Percentiles rank a stretch among this genome's conserved stretches.
Conservation (phyloP, 2,888 invertebrate species). For the Archaeoteleia sp. region DNA sequence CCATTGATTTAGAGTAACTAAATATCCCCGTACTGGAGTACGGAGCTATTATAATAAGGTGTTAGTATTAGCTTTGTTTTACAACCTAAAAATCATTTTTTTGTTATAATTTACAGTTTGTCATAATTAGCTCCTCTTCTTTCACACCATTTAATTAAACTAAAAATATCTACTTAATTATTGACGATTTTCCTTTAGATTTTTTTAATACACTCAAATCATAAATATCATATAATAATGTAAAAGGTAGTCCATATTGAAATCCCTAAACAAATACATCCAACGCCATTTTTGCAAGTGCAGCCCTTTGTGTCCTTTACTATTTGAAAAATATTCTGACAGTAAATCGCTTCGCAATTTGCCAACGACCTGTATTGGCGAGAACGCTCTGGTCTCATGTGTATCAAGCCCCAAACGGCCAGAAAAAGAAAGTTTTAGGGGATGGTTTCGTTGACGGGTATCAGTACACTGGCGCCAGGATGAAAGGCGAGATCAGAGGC, state of each 20-base stretch:
- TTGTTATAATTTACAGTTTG: too few relatives aligned
- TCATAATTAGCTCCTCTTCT: too few relatives aligned
- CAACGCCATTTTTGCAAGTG: conserved; percentile 39
- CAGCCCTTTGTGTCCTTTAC: conserved; percentile 28
- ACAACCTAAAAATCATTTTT: too few relatives aligned
- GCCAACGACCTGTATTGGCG: conserved; percentile 37
- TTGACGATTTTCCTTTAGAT: too few relatives aligned
- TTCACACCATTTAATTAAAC: too few relatives aligned
- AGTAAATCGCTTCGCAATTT: conserved; percentile 50
- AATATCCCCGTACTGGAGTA: too few relatives aligned
- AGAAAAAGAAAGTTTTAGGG: conserved; percentile 30
- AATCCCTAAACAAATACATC: conserved; percentile 9
- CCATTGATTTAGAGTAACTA: too few relatives aligned
- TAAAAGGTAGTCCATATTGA: conserved; percentile 20
- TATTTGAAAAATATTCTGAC: conserved; percentile 26
- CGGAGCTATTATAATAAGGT: too few relatives aligned
- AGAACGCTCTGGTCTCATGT: conserved; percentile 25
- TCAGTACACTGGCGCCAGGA: conserved; percentile 56
- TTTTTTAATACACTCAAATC: too few relatives aligned
- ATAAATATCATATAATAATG: conserved; percentile 3
- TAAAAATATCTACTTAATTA: too few relatives aligned
- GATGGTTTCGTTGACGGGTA: conserved; percentile 20
- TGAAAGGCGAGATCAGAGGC: conserved; percentile 68
- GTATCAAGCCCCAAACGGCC: conserved; percentile 39
- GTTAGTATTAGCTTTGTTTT: too few relatives aligned